phyloP scores from a whole-genome alignment of 2,888 invertebrate species.

The Electrophaes corylata region DNA sequence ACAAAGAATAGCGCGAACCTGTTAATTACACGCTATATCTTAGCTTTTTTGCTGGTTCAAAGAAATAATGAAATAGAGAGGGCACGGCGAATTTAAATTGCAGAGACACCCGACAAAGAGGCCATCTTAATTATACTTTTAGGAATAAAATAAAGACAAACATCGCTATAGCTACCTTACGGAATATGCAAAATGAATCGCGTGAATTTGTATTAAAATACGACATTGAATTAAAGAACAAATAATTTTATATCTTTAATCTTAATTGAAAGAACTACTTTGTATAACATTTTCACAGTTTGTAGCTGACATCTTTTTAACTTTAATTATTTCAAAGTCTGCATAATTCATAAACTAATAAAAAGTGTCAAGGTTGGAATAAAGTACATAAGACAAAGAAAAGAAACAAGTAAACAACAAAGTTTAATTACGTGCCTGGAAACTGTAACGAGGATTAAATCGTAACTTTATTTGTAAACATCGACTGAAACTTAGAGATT shows the following conservation, averaged over 20 bases:
- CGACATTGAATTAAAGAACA: neutral
- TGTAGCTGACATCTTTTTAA: neutral
- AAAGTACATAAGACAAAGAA: conserved; percentile 16
- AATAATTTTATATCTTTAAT: neutral
- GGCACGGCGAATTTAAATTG: neutral
- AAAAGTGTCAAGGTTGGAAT: conserved; percentile 11
- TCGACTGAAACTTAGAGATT: conserved; percentile 29
- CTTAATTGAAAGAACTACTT: neutral
- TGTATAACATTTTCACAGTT: neutral
- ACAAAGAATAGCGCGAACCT: conserved; percentile 21
- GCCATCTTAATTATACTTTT: neutral
- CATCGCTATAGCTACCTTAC: neutral
- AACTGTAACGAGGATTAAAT: conserved; percentile 30
- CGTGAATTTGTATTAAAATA: neutral
- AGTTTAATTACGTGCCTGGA: conserved; percentile 28
- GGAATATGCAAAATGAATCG: neutral
- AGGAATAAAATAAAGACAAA: neutral
- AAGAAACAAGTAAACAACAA: conserved; percentile 28
- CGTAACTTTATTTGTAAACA: conserved; percentile 30
- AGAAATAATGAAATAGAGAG: neutral
- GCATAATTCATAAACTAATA: conserved; percentile 17
- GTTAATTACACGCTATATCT: conserved; percentile 8
- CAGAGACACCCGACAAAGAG: neutral
- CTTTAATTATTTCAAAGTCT: conserved; percentile 14
- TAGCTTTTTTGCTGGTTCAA: conserved; percentile 6